Evolutionary conservation across 2,113 vertebrate species (phyloP).

Genomic region (zebrafish (Danio rerio)): DNA sequence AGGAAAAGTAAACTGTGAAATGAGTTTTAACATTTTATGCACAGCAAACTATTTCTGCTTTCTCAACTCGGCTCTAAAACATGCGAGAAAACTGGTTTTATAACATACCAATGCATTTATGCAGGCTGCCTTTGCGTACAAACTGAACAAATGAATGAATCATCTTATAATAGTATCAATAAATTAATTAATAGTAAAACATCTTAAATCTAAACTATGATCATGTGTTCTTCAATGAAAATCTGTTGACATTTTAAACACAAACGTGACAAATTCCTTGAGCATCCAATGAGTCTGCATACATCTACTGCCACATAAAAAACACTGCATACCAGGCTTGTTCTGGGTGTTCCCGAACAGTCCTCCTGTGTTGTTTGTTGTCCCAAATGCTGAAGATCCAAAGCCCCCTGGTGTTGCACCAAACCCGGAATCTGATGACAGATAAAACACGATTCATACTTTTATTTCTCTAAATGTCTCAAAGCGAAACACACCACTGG

Average conservation of each 20-base stretch:
- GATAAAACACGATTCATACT: not conserved
- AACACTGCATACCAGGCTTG: conserved; percentile 85
- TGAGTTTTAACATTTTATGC: not conserved
- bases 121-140: not conserved
- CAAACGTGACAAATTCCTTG: not conserved
- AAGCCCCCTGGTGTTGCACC: conserved; percentile 85
- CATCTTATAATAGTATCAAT: not conserved
- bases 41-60: not conserved
- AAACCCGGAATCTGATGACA: conserved; percentile 85
- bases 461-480: no score
- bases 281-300: not conserved
- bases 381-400: conserved; percentile 89
- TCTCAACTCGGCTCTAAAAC: not conserved
- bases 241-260: not conserved
- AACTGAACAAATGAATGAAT: not conserved
- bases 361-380: conserved; percentile 84
- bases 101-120: not conserved
- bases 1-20: no score
- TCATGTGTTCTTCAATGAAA: not conserved
- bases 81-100: not conserved
- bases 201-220: not conserved
- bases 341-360: conserved; percentile 88
- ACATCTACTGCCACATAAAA: conserved; percentile 1
- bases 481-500: no score
- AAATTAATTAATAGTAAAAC: no score